A percentile compares a stretch with the other conserved stretches of the same genome.
phyloP scores from a whole-genome alignment of 2,797 vertebrate genomes.

The Buceros bicornis region DNA sequence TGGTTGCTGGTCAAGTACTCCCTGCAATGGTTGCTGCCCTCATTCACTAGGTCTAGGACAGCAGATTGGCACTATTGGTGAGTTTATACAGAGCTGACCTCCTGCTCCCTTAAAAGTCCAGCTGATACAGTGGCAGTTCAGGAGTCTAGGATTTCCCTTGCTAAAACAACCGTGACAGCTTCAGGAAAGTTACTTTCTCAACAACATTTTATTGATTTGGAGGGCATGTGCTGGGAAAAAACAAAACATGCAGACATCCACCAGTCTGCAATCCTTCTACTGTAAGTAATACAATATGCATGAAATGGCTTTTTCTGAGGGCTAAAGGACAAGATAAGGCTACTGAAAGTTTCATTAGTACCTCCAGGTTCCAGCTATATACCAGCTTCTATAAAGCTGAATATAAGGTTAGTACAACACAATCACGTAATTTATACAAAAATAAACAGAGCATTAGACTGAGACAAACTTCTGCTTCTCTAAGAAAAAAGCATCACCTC shows the following conservation, averaged over 20 bases:
- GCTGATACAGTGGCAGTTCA: not conserved
- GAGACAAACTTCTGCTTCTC: not conserved
- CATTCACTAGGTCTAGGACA: not conserved
- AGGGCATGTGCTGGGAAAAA: not conserved
- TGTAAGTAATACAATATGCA: conserved; percentile 36
- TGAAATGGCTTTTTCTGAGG: conserved; percentile 9
- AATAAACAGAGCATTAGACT: not conserved
- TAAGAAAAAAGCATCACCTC: not conserved
- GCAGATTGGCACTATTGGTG: not conserved
- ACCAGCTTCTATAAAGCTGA: not conserved
- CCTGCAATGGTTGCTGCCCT: not conserved
- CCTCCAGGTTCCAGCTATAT: not conserved
- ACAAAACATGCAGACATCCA: not conserved
- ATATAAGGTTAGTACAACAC: not conserved
- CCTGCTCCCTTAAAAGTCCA: not conserved
- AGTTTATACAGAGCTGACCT: not conserved
- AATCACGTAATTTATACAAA: not conserved
- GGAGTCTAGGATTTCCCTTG: not conserved
- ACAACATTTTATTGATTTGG: conserved; percentile 55
- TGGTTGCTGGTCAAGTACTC: not conserved
- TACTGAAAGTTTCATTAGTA: not conserved
- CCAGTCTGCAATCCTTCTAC: not conserved
- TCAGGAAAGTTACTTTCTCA: not conserved
- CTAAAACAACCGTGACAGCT: conserved; percentile 17
- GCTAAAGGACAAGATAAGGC: not conserved